phyloP scores from a whole-genome alignment of 2,888 invertebrate species.

The Neuroscelio doddi region DNA sequence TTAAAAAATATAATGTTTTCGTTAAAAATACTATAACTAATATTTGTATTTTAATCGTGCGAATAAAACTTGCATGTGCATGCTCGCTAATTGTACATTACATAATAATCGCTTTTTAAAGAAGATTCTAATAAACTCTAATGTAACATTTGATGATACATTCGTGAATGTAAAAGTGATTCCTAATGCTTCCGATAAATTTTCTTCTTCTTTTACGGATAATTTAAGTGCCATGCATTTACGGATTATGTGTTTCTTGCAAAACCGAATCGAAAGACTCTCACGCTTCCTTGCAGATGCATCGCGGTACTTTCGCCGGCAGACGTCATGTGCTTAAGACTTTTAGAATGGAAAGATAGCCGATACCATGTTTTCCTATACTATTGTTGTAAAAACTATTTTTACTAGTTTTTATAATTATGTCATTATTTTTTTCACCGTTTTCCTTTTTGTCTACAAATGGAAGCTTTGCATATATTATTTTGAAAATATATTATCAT shows the following conservation, averaged over 20 bases:
- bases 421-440: too few relatives aligned
- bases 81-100: slow-evolving; percentile 36
- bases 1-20: too few relatives aligned
- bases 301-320: slow-evolving; percentile 56
- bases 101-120: slow-evolving; percentile 49
- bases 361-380: slow-evolving; percentile 50
- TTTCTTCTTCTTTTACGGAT: slow-evolving; percentile 23
- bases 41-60: too few relatives aligned
- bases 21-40: too few relatives aligned
- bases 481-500: not conserved
- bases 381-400: slow-evolving; percentile 32
- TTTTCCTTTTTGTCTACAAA: too few relatives aligned
- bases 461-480: too few relatives aligned
- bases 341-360: slow-evolving; percentile 48
- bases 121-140: slow-evolving; percentile 37
- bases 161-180: slow-evolving; percentile 23
- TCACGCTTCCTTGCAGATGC: slow-evolving; percentile 55
- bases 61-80: not conserved
- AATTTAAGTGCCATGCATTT: slow-evolving; percentile 44
- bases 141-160: slow-evolving; percentile 16
- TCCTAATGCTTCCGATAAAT: slow-evolving; percentile 34
- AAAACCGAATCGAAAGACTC: slow-evolving; percentile 58
- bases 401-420: slow-evolving; percentile 18
- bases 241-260: slow-evolving; percentile 58
- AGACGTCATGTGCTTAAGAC: slow-evolving; percentile 44